Base-by-base conservation (phyloP, 2,888 invertebrate species). In the Epirrhoe tristata region DNA sequence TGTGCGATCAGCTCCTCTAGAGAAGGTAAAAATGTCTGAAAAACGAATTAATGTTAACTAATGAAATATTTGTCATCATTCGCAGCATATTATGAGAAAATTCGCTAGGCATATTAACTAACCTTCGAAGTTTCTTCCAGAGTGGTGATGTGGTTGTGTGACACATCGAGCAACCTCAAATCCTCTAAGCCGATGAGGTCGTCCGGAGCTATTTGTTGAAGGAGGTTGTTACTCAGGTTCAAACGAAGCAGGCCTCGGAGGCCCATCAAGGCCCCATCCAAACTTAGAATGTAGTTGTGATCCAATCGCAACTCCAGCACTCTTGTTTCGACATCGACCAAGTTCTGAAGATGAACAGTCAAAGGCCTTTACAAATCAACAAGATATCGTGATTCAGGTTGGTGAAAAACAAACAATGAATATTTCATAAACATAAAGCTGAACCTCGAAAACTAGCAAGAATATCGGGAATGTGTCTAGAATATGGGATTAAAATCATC, bases 91-190 rank as follows among this genome's bases (percentile, higher is more conserved):
- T 1, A 17, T 46, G 24, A n/a, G 43, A 57, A 39, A 51, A 56
- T 7, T 58, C n/a, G 57, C 16, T 1, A 51, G 32, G 36, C 31
- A 16, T 39, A 24, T 16, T 17, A 72, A 80, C 80, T 80, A 79
- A 97, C 97, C 95, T 96, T 97, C 77, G 97, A 96, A 63, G 97
- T 96, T 91, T 97, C 97, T 84, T 97, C 96, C 64, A 98, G 91
- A 1, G 97, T 96, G 52, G 95, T 95, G 46, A 98, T 91, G 71
- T 95, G 95, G 85, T 98, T 98, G 81, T 96, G 94, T 0, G 97
- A 97, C 53, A 98, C 93, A 81, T 97, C 97, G 50, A 98, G 93
- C 61, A 96, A 90, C 79, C 95, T 95, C 50, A 98, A 89, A 70
- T 95, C 95, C 76, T 96, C 96, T 75, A 98, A 90, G 31, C 97